Evolutionary conservation across 2,888 invertebrate genomes (phyloP), one percentile per base, ranked within the genome.

Genomic region (Heteromurus nitidus): DNA sequence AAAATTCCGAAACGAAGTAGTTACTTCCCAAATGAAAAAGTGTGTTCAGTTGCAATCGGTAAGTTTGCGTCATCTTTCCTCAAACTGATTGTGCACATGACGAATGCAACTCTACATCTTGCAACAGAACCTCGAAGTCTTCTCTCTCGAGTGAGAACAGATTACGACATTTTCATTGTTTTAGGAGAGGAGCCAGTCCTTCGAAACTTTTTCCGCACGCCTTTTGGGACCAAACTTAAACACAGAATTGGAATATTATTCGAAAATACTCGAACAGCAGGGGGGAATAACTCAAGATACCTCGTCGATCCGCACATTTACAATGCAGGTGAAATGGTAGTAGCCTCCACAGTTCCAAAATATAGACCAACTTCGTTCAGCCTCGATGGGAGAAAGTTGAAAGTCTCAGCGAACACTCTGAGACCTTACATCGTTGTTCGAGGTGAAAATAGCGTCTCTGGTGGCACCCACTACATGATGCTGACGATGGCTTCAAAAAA

Each of bases 401-500:
- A 42, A 42, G 81, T 84, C 0, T 77, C 80, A 0, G 84, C 80
- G 1, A 84, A 84, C 55, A 82, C 84, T 7, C 47, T 84, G 3
- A 28, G 73, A 13, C 84, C 84, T 7, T 84, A 73, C 28, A 84
- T 84, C 28, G 58, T 84, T 58, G 69, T 28, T 16, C 18, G 31
- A n/a, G 18, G 58, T 18, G 13, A 53, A 5, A n/a, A 53, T 0
- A 22, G 50, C 18, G 73, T 72, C 16, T 73, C 30, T 0, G 84
- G 82, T n/a, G 84, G 84, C 24, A 84, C 84, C 18, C 82, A 84
- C 28, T 84, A 82, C 64, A 70, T 50, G 67, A 82, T 84, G 69
- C 22, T 84, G 9, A 77, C 16, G 20, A 11, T 30, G 28, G 77
- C 77, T 13, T 50, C 80, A 11, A 1, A 18, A 24, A 26, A 26